Percentiles rank a stretch among this genome's conserved stretches.
These are phyloP conservation scores for Keiferia lycopersicella DNA, from an alignment of 2,888 invertebrate genomes.

Conservation along the genomic window DNA sequence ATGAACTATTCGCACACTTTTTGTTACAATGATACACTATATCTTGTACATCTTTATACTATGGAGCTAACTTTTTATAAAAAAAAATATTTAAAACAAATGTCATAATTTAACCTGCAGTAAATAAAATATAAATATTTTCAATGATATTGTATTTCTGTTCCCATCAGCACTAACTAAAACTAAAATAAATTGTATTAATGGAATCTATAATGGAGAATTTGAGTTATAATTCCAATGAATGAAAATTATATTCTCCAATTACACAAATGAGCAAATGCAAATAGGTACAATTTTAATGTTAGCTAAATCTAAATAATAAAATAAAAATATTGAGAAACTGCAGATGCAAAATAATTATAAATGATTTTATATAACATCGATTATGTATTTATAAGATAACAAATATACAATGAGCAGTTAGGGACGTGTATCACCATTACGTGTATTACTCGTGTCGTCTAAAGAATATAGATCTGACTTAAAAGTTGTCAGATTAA, in stretches of 20 bases:
- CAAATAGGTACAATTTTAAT: conserved; percentile 57
- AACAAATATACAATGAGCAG: conserved; percentile 21
- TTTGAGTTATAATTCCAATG: neutral
- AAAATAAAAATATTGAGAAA: conserved; percentile 28
- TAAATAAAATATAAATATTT: conserved; percentile 4
- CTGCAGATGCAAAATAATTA: conserved; percentile 37
- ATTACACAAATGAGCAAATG: conserved; percentile 61
- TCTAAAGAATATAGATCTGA: too few relatives aligned
- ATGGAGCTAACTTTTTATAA: too few relatives aligned
- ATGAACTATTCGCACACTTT: too few relatives aligned
- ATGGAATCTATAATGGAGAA: conserved; percentile 17
- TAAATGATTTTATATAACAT: conserved; percentile 52
- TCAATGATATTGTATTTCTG: conserved; percentile 44
- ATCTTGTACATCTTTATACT: too few relatives aligned
- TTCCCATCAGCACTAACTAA: conserved; percentile 45
- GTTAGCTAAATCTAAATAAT: conserved; percentile 42
- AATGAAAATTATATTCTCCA: conserved; percentile 23
- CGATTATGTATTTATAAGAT: conserved; percentile 26
- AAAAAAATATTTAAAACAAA: too few relatives aligned
- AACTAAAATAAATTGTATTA: neutral
- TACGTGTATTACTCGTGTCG: too few relatives aligned
- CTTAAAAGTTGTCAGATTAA: too few relatives aligned
- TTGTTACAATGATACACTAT: too few relatives aligned
- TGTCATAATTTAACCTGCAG: too few relatives aligned
- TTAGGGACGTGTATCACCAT: conserved; percentile 13